Base-by-base conservation (phyloP, 2,888 invertebrate species). In the Temnothorax ravouxi region DNA sequence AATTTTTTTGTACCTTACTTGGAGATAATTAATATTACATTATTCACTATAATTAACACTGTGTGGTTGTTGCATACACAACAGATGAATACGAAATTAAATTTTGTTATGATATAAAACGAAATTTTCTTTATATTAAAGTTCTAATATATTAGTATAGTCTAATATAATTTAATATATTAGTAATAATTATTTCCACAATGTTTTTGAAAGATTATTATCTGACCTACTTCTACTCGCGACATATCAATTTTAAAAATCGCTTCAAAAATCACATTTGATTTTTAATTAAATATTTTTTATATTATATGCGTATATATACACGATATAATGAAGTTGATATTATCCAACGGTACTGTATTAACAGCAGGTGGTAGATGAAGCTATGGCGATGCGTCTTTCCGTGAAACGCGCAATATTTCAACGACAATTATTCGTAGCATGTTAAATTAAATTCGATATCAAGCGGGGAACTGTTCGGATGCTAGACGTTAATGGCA, bases 361-460 rank as follows among this genome's bases (percentile, higher is more conserved):
- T 77, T 44, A 56, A 38, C 62, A 44, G 15, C 50, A 41, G 25
- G 29, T 38, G 52, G 41, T 47, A 62, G 44, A 71, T 71, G 71
- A 79, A 79, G 71, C 71, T 71, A 59, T 21, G 34, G 59, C 74
- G 72, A 50, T 71, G 74, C 44, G 47, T 72, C 56, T 71, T 69
- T 38, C 25, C 44, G 18, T 6, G 56, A 34, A 44, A 69, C 18
- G 67, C 9, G 66, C 52, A 38, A 34, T 79, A 71, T 59, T 71
- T 79, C 34, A 76, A 13, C 52, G 38, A 34, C 13, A 47, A 80
- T 72, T 72, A 71, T 44, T 25, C 18, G 47, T 47, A 13, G 47
- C 11, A 44, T 8, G 21, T 72, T 56, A 15, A 72, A 80, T 72
- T 72, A 80, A 80, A 47, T 47, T 80, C 38, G 59, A 72, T 47